Conservation (phyloP, 2,797 vertebrate genomes). For the Acridotheres tristis region DNA sequence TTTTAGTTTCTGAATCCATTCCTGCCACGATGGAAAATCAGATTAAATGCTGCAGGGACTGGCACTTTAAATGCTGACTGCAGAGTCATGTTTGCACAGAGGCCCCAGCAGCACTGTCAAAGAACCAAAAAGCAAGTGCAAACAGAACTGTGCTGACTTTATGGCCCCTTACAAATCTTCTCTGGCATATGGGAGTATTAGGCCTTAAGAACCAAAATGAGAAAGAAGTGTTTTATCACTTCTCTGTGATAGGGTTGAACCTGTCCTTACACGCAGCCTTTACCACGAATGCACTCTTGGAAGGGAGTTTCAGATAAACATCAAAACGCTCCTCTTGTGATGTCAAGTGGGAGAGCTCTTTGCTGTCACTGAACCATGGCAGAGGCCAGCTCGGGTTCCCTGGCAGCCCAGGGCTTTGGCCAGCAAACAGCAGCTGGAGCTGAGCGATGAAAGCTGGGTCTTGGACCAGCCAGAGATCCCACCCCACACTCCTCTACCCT, state of each 20-base stretch:
- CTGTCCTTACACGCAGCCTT: background rate
- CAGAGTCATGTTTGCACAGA: background rate
- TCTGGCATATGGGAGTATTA: conserved; percentile 2
- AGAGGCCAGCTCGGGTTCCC: background rate
- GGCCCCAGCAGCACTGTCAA: conserved; percentile 8
- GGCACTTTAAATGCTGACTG: background rate
- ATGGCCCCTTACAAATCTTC: conserved; percentile 33
- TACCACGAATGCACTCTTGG: background rate
- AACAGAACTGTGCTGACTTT: conserved; percentile 28
- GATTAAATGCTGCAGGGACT: background rate
- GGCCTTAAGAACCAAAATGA: background rate
- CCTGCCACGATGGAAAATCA: background rate
- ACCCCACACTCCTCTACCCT: background rate
- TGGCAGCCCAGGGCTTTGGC: background rate
- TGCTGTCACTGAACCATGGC: background rate
- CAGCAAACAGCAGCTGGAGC: background rate
- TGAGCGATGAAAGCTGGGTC: background rate
- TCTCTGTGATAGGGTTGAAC: background rate
- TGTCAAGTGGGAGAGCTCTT: background rate
- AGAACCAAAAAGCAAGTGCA: conserved; percentile 35
- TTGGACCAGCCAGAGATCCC: background rate
- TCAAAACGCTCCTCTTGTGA: background rate
- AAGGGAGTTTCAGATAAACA: background rate
- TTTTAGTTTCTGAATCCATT: background rate
- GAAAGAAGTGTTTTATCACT: conserved; percentile 15